phyloP scores from a whole-genome alignment of 1,140 invertebrate species.

The Temnothorax curvispinosus region DNA sequence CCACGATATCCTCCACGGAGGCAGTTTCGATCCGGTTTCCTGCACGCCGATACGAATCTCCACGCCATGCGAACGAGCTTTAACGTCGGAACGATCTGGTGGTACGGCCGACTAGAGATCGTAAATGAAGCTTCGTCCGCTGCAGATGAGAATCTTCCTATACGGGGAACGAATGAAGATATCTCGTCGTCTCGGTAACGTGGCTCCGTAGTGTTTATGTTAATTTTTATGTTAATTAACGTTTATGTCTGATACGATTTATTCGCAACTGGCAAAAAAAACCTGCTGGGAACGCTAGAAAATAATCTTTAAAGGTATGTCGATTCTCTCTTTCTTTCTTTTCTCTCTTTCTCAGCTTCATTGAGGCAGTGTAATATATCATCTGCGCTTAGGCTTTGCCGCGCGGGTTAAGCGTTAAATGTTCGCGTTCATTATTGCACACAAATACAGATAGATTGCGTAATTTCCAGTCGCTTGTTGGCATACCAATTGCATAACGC shows the following conservation, averaged over 20 bases:
- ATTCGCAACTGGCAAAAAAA: neutral
- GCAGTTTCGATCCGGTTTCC: slow-evolving; percentile 52
- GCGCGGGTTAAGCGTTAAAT: slow-evolving; percentile 28
- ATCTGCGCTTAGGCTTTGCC: neutral
- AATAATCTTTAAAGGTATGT: slow-evolving; percentile 7
- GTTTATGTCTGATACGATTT: neutral
- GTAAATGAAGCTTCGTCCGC: slow-evolving; percentile 41
- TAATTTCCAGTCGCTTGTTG: slow-evolving; percentile 36
- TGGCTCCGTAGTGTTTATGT: neutral
- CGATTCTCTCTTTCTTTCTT: neutral
- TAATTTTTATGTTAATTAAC: slow-evolving; percentile 43
- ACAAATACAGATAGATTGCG: slow-evolving; percentile 9
- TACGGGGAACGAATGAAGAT: slow-evolving; percentile 29
- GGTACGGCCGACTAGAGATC: slow-evolving; percentile 18
- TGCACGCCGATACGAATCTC: slow-evolving; percentile 42
- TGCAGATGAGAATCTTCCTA: slow-evolving; percentile 27
- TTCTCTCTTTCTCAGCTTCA: neutral
- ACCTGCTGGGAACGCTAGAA: neutral
- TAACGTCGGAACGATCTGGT: slow-evolving; percentile 39
- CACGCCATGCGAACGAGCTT: slow-evolving; percentile 38
- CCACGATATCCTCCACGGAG: slow-evolving; percentile 23
- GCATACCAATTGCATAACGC: slow-evolving; percentile 43
- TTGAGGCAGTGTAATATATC: neutral
- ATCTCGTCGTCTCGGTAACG: neutral
- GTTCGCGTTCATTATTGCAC: slow-evolving; percentile 5